Conservation (phyloP, 2,797 vertebrate species). For the Triplophysa bombifrons region DNA sequence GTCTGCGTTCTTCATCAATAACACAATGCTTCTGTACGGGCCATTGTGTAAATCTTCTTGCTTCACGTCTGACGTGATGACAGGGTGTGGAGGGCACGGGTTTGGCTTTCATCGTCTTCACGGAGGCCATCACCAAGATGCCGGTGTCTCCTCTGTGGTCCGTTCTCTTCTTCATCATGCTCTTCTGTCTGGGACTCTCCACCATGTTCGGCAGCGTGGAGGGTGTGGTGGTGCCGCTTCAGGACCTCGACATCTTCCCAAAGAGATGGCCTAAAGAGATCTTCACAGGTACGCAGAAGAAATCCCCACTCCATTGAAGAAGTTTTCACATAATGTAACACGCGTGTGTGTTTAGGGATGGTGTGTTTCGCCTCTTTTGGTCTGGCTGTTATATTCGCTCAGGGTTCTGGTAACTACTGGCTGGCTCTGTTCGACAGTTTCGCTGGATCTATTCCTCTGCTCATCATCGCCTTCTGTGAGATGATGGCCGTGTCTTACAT, state of each 20-base stretch:
- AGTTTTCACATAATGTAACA: no score
- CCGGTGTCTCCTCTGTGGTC: slow-evolving; percentile 90
- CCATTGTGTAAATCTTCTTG: no score
- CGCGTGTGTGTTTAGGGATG: slow-evolving; percentile 72
- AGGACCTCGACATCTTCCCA: slow-evolving; percentile 83
- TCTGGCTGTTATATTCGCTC: slow-evolving; percentile 86
- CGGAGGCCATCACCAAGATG: slow-evolving; percentile 96
- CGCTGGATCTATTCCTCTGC: slow-evolving; percentile 90
- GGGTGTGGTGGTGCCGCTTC: slow-evolving; percentile 86
- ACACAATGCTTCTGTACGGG: no score
- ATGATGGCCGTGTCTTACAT: slow-evolving; percentile 89
- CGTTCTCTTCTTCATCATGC: slow-evolving; percentile 94
- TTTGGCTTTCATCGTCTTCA: slow-evolving; percentile 95
- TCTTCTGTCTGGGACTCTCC: slow-evolving; percentile 94
- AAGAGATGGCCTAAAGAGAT: slow-evolving; percentile 86
- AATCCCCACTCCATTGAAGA: no score
- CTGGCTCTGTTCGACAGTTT: slow-evolving; percentile 88
- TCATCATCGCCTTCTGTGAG: slow-evolving; percentile 91
- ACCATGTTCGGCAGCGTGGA: slow-evolving; percentile 96
- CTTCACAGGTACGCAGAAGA: slow-evolving; percentile 77
- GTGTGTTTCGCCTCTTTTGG: slow-evolving; percentile 77
- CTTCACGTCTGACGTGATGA: not conserved
- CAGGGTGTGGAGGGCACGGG: slow-evolving; percentile 95
- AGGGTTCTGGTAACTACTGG: slow-evolving; percentile 92
- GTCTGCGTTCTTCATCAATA: not conserved